These are phyloP conservation scores for Notodromas monacha DNA, from an alignment of 2,888 invertebrate species.

Conservation along the genomic window DNA sequence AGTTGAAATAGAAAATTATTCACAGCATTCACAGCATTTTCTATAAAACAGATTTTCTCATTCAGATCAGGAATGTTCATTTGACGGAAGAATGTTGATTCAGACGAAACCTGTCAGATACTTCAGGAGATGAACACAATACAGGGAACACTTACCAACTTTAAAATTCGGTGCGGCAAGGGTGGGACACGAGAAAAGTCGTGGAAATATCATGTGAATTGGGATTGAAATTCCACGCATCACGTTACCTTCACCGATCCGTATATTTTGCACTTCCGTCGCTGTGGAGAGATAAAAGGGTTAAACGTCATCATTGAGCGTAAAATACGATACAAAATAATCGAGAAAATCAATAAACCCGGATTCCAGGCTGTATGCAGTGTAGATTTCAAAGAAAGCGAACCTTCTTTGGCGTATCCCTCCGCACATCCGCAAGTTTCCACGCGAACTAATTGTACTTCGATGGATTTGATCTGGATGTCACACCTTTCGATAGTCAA, in stretches of 20 bases:
- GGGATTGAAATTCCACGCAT: constrained; percentile 45
- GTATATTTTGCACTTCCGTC: constrained; percentile 91
- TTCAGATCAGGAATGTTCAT: no score
- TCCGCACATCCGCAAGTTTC: constrained; percentile 80
- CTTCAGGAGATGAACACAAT: background rate
- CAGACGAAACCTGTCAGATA: constrained; percentile 1
- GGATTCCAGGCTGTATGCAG: background rate
- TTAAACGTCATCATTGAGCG: background rate
- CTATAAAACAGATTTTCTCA: no score
- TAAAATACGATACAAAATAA: background rate
- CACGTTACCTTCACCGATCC: constrained; percentile 75
- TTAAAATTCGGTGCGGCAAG: constrained; percentile 65
- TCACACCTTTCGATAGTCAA: constrained; percentile 45
- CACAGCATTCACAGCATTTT: no score
- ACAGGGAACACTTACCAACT: constrained; percentile 33
- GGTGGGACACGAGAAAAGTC: constrained; percentile 78
- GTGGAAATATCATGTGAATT: constrained; percentile 75
- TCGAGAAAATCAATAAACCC: no score
- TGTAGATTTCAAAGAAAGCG: constrained; percentile 11
- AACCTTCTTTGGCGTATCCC: constrained; percentile 66
- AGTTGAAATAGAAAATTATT: no score
- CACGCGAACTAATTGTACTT: constrained; percentile 66
- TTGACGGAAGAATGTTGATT: background rate
- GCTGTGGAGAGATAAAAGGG: background rate
- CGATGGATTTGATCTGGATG: constrained; percentile 56